phyloP scores from a whole-genome alignment of 2,113 vertebrate genomes.

The Pungitius pungitius region DNA sequence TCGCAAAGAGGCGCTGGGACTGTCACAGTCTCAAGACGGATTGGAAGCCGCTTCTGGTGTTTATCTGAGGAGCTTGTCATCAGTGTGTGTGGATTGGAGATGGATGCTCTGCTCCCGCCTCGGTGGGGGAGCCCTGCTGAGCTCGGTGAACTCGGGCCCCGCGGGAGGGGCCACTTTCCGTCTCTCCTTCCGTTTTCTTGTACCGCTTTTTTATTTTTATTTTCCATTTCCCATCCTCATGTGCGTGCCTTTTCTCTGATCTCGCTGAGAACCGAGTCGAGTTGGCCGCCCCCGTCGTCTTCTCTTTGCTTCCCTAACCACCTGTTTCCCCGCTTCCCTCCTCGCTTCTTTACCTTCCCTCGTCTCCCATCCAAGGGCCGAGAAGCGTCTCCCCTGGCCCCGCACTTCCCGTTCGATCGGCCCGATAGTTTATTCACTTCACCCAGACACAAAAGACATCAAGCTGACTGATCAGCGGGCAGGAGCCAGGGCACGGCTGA shows the following conservation, averaged over 20 bases:
- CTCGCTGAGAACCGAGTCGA: conserved; percentile 24
- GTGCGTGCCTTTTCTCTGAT: conserved; percentile 18
- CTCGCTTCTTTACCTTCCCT: not conserved
- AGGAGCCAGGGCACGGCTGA: conserved; percentile 60
- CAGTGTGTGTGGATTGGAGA: conserved; percentile 51
- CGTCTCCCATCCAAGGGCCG: conserved; percentile 23
- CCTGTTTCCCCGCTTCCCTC: conserved; percentile 9
- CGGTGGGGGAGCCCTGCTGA: conserved; percentile 41
- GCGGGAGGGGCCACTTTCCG: conserved; percentile 26
- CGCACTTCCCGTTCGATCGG: conserved; percentile 57
- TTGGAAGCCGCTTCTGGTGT: conserved; percentile 52
- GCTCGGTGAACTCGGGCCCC: conserved; percentile 32
- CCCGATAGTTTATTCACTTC: conserved; percentile 73
- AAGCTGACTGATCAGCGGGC: conserved; percentile 67
- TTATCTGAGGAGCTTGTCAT: conserved; percentile 61
- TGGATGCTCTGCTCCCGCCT: conserved; percentile 38
- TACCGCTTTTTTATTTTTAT: conserved; percentile 28
- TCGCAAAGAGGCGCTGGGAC: conserved; percentile 21
- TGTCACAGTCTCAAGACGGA: conserved; percentile 50
- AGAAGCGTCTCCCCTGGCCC: conserved; percentile 33
- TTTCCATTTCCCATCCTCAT: conserved; percentile 12
- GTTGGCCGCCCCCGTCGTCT: not conserved
- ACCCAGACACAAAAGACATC: conserved; percentile 71
- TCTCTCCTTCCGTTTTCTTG: conserved; percentile 9
- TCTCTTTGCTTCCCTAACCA: not conserved